Evolutionary conservation across 2,113 vertebrate genomes (phyloP).

Genomic region (Lagopus leucura): DNA sequence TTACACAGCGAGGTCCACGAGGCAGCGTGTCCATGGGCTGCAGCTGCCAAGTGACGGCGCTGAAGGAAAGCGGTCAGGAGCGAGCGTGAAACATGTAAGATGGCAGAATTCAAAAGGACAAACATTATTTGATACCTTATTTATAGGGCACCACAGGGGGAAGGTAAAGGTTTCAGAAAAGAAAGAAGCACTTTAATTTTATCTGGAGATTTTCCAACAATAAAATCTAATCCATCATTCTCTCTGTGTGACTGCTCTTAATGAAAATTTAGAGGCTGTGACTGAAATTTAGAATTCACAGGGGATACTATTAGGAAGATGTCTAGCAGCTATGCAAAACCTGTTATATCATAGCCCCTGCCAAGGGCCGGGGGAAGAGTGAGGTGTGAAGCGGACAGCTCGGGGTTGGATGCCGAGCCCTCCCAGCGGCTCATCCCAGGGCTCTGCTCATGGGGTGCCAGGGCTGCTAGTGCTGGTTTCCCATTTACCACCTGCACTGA

Average conservation of each 20-base stretch:
- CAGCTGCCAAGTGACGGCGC: slow-evolving; percentile 35
- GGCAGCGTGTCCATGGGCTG: neutral
- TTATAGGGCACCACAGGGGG: slow-evolving; percentile 49
- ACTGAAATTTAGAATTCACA: slow-evolving; percentile 76
- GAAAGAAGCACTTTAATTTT: slow-evolving; percentile 75
- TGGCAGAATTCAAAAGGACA: slow-evolving; percentile 49
- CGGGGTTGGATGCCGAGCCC: neutral
- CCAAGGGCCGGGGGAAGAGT: neutral
- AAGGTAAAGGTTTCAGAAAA: slow-evolving; percentile 57
- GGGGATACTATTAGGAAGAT: slow-evolving; percentile 67
- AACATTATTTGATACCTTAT: slow-evolving; percentile 60
- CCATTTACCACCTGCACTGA: neutral
- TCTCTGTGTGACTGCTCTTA: slow-evolving; percentile 72
- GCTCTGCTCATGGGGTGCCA: neutral
- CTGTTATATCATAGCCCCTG: slow-evolving; percentile 45
- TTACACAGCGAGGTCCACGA: neutral
- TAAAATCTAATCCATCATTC: slow-evolving; percentile 79
- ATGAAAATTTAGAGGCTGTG: slow-evolving; percentile 75
- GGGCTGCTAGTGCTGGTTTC: neutral
- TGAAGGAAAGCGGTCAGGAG: slow-evolving; percentile 16
- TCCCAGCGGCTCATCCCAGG: accelerated
- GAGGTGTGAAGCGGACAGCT: neutral
- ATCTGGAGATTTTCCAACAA: slow-evolving; percentile 78
- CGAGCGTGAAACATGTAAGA: slow-evolving; percentile 14
- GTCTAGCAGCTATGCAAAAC: slow-evolving; percentile 61